phyloP scores from a whole-genome alignment of 2,113 vertebrate species.

The Haplochromis vanheusdeni region DNA sequence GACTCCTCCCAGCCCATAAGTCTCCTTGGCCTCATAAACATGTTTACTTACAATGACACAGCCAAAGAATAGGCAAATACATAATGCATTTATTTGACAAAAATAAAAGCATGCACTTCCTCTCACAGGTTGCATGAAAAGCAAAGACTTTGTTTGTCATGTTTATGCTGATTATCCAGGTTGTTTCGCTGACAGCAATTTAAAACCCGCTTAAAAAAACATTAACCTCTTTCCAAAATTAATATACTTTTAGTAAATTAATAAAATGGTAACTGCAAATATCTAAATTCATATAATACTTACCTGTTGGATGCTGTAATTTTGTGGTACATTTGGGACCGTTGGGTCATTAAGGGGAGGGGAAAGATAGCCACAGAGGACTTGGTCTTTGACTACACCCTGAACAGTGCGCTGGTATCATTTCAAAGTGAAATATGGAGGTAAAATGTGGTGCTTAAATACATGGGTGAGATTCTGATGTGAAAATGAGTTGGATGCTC shows the following conservation, averaged over 20 bases:
- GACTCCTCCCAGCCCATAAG: conserved; percentile 22
- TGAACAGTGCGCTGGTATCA: conserved; percentile 10
- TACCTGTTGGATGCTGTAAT: background rate
- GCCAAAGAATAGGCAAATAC: background rate
- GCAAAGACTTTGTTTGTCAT: background rate
- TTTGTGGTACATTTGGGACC: conserved; percentile 9
- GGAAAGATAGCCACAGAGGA: conserved; percentile 31
- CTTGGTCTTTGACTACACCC: conserved; percentile 23
- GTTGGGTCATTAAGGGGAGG: conserved; percentile 28
- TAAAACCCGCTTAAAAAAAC: background rate
- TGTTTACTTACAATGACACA: conserved; percentile 45
- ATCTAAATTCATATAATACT: background rate
- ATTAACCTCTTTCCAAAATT: accelerated
- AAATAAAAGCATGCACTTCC: background rate
- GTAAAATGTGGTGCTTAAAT: conserved; percentile 24
- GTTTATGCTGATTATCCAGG: background rate
- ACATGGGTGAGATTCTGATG: background rate
- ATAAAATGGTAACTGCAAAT: background rate
- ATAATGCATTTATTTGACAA: background rate
- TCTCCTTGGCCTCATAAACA: conserved; percentile 36
- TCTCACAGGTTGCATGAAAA: background rate
- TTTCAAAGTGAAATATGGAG: conserved; percentile 1
- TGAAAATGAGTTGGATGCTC: conserved; percentile 61
- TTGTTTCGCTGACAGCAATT: background rate
- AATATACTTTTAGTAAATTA: background rate